These are phyloP conservation scores for Petroica traversi DNA, from an alignment of 2,113 vertebrate species.

Conservation along the genomic window DNA sequence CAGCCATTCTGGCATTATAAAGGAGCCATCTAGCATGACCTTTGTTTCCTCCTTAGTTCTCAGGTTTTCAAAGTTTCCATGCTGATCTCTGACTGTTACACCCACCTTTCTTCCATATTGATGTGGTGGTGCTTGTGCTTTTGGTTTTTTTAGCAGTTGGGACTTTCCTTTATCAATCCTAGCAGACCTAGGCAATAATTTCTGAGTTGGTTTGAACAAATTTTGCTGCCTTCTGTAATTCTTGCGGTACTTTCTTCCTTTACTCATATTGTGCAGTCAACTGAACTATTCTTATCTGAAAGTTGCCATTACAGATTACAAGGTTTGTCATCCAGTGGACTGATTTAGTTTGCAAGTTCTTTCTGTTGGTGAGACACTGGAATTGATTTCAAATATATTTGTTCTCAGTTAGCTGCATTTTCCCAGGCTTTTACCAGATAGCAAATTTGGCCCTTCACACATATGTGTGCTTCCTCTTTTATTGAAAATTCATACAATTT, in stretches of 20 bases:
- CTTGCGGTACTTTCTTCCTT: background rate
- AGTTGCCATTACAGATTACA: background rate
- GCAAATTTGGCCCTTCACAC: background rate
- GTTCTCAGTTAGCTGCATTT: background rate
- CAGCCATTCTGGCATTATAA: background rate
- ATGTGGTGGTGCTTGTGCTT: background rate
- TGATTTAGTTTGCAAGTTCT: background rate
- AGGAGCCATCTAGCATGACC: background rate
- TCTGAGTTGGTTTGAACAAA: background rate
- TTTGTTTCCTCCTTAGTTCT: background rate
- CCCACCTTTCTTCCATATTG: background rate
- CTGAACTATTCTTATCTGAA: background rate
- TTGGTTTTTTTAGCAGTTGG: background rate
- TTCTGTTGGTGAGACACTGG: background rate
- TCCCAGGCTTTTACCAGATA: background rate
- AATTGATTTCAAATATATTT: background rate
- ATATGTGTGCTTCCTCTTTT: background rate
- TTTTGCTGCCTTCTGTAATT: background rate
- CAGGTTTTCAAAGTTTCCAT: background rate
- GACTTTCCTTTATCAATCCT: background rate
- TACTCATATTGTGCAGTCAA: background rate
- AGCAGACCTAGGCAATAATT: background rate
- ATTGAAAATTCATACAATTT: background rate
- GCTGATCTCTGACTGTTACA: background rate
- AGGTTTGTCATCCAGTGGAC: background rate